A percentile compares a stretch with the other conserved stretches of the same genome.
phyloP scores from a whole-genome alignment of 1,140 invertebrate species.

The Panagrolaimus sp. region DNA sequence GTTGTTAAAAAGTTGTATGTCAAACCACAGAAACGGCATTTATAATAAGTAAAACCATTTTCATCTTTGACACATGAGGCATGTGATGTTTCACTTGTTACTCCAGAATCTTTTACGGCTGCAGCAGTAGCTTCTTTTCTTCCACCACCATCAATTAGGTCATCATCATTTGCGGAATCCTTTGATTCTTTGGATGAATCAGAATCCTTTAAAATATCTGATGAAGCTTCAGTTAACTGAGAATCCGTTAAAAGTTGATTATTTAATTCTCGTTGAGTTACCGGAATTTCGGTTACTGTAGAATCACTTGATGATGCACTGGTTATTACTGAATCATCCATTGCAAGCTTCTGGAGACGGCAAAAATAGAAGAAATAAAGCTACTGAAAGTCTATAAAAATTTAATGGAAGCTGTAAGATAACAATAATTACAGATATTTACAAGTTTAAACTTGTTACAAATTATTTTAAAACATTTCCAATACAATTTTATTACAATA shows the following conservation, averaged over 20 bases:
- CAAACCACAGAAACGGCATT: slow-evolving; percentile 58
- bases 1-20: slow-evolving; percentile 59
- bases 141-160: neutral
- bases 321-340: neutral
- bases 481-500: slow-evolving; percentile 6
- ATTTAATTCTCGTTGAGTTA: neutral
- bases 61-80: slow-evolving; percentile 37
- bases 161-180: slow-evolving; percentile 4
- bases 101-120: neutral
- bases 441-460: no score
- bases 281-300: neutral
- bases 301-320: neutral
- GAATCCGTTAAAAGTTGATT: neutral
- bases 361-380: neutral
- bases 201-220: neutral
- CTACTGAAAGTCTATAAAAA: neutral
- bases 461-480: no score
- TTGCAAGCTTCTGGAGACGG: neutral
- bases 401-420: neutral
- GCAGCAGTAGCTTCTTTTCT: neutral
- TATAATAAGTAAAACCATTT: slow-evolving; percentile 52
- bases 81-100: neutral
- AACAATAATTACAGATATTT: no score
- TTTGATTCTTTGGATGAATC: neutral
- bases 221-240: neutral